These are phyloP conservation scores for Eupelmus urozonus DNA, from an alignment of 2,888 invertebrate genomes.

Conservation along the genomic window DNA sequence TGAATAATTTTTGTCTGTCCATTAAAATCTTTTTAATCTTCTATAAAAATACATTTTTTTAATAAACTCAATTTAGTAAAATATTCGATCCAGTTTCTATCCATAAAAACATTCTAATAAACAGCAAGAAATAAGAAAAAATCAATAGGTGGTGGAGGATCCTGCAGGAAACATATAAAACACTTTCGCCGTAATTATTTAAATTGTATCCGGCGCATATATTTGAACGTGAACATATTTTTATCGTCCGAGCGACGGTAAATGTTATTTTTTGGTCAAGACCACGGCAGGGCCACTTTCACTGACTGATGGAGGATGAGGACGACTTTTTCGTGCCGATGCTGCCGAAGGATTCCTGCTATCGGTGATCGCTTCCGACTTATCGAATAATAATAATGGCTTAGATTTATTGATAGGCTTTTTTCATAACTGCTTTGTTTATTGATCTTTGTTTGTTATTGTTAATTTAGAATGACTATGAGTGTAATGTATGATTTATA, in stretches of 20 bases:
- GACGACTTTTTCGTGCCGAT: conserved; percentile 22
- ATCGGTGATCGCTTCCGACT: background rate
- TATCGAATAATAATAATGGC: background rate
- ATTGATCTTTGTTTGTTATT: background rate
- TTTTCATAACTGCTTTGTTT: background rate
- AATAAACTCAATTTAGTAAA: too few relatives aligned
- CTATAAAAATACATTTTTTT: too few relatives aligned
- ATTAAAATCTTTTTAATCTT: too few relatives aligned
- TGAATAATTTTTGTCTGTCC: too few relatives aligned
- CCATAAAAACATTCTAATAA: too few relatives aligned
- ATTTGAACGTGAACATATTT: background rate
- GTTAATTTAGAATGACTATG: background rate
- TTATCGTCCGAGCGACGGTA: conserved; percentile 14
- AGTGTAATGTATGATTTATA: too few relatives aligned
- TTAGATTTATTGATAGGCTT: background rate
- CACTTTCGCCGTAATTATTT: conserved; percentile 57
- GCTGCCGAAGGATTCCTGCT: background rate
- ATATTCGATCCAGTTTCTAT: too few relatives aligned
- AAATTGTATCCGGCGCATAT: conserved; percentile 40
- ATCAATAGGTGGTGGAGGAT: too few relatives aligned
- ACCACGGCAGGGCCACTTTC: conserved; percentile 53
- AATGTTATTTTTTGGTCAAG: conserved; percentile 38
- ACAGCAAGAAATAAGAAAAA: too few relatives aligned
- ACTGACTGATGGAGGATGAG: conserved; percentile 30
- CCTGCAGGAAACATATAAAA: too few relatives aligned